A percentile compares a stretch with the other conserved stretches of the same genome.
Conservation (phyloP, 2,888 invertebrate genomes). For the Ophioninae sp. region DNA sequence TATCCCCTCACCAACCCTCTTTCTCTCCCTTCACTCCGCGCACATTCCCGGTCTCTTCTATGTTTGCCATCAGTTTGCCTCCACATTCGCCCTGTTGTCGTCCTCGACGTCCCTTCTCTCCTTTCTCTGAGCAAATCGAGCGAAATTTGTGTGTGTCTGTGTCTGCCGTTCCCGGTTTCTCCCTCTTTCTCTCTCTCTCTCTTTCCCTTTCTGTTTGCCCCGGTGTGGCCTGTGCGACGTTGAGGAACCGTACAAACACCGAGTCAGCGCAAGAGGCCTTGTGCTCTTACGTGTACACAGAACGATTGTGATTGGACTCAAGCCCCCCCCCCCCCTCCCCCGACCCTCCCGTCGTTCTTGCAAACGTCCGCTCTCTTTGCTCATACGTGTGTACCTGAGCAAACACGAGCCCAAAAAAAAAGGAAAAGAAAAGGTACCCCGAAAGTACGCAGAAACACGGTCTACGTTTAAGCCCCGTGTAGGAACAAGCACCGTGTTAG, state of each 20-base stretch:
- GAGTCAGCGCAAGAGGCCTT: conserved; percentile 31
- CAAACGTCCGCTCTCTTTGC: neutral
- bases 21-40: conserved; percentile 6
- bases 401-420: conserved; percentile 51
- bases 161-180: neutral
- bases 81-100: neutral
- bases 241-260: conserved; percentile 50
- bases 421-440: too few species aligned
- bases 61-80: conserved; percentile 27
- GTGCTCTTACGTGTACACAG: conserved; percentile 49
- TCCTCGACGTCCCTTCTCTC: too few species aligned
- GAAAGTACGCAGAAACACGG: conserved; percentile 47
- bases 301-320: conserved; percentile 58
- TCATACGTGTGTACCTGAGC: conserved; percentile 35
- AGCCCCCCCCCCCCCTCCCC: conserved; percentile 16
- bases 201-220: neutral
- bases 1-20: conserved; percentile 11
- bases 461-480: conserved; percentile 13
- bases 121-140: conserved; percentile 20
- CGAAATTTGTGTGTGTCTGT: conserved; percentile 33
- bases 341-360: neutral
- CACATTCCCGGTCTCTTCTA: conserved; percentile 9
- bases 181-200: neutral
- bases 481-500: conserved; percentile 31
- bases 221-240: conserved; percentile 5